These are phyloP conservation scores for Notarius quadriscutis DNA, from an alignment of 2,113 vertebrate species.

Conservation along the genomic window DNA sequence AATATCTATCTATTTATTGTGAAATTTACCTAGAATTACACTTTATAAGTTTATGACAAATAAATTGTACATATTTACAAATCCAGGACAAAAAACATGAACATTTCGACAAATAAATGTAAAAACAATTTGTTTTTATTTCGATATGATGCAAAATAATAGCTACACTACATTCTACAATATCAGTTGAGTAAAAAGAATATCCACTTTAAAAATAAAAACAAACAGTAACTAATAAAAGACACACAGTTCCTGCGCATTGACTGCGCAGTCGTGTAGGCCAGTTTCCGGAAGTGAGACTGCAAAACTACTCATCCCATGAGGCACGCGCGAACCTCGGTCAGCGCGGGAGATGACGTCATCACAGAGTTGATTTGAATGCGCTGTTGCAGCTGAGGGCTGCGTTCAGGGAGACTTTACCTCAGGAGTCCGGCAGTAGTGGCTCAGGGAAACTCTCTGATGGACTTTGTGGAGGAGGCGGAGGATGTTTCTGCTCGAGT, in stretches of 20 bases:
- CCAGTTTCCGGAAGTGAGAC: not conserved
- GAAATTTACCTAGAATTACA: not conserved
- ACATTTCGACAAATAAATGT: not conserved
- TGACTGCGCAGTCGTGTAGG: not conserved
- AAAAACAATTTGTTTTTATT: not conserved
- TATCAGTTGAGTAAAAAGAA: not conserved
- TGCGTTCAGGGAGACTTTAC: not conserved
- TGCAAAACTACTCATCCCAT: conserved; percentile 23
- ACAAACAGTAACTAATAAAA: not conserved
- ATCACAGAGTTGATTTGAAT: conserved; percentile 11
- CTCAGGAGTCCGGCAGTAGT: no score
- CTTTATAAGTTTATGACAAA: not conserved
- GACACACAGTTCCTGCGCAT: not conserved
- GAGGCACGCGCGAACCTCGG: not conserved
- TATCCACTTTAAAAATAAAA: not conserved
- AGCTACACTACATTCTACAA: not conserved
- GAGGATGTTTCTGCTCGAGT: conserved; percentile 70
- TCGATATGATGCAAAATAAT: not conserved
- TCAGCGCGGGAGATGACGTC: conserved; percentile 32
- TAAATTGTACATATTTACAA: not conserved
- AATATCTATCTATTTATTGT: not conserved
- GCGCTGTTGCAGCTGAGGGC: not conserved
- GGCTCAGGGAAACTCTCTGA: conserved; percentile 4
- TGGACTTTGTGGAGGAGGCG: conserved; percentile 62
- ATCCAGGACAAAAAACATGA: not conserved